Conservation (phyloP, 1,140 invertebrate species). For the Trigoniulus corallinus region DNA sequence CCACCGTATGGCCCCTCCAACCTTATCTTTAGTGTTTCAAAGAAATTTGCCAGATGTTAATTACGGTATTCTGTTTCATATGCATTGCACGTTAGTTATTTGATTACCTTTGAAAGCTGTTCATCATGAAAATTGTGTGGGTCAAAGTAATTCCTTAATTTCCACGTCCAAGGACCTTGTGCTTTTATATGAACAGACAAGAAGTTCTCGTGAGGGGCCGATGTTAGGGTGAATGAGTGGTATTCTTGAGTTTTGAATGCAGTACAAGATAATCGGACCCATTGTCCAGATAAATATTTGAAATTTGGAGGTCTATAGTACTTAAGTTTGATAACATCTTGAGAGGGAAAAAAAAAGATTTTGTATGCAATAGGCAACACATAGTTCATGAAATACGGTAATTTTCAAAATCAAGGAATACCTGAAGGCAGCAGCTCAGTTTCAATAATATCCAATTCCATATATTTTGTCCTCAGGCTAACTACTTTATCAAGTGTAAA, state of each 20-base stretch:
- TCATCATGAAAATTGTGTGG: conserved; percentile 51
- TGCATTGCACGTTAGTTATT: neutral
- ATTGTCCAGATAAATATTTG: conserved; percentile 80
- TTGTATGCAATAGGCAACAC: too few relatives aligned
- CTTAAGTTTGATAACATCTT: conserved; percentile 39
- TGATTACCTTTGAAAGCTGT: conserved; percentile 15
- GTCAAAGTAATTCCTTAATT: conserved; percentile 90
- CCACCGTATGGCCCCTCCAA: conserved; percentile 97
- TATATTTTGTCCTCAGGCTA: conserved; percentile 75
- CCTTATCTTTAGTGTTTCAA: conserved; percentile 34
- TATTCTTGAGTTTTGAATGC: conserved; percentile 82
- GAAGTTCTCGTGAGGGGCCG: conserved; percentile 94
- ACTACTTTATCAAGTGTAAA: conserved; percentile 84
- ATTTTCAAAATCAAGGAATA: conserved; percentile 13
- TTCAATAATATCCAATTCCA: conserved; percentile 86
- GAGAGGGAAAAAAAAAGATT: conserved; percentile 10
- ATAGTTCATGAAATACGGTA: too few relatives aligned
- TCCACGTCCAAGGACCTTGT: conserved; percentile 98
- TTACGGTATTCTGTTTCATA: neutral
- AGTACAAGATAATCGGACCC: conserved; percentile 83
- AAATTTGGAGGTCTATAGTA: conserved; percentile 74
- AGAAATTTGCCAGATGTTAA: neutral
- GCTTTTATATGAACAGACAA: conserved; percentile 96
- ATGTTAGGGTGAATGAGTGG: conserved; percentile 95
- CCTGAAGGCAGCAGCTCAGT: conserved; percentile 89